Base-by-base conservation (phyloP, 2,113 vertebrate species). In the Proterorhinus semilunaris region DNA sequence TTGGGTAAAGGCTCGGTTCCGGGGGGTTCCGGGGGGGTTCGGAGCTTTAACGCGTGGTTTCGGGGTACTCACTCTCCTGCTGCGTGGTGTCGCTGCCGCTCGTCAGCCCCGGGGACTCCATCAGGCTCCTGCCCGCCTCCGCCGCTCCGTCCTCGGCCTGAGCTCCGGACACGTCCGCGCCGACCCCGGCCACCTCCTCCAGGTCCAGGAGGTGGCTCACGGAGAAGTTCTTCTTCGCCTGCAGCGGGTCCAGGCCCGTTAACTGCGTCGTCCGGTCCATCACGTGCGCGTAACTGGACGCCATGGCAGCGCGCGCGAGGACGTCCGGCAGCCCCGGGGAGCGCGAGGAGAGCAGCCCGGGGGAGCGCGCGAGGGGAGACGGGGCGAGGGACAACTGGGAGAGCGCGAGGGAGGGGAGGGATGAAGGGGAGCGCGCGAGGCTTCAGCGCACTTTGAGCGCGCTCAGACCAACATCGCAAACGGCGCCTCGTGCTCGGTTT, bases 121-220 rank as follows among this genome's bases (percentile, higher is more conserved):
- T 93, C 91, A 96, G 92, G 87, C 92, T 95, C 86, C 96, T 91
- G 55, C 96, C 95, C 66, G 95, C 91, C 81, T 98, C 97, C 65
- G 93, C 96, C 71, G 93, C 94, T 64, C 92, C 91, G 74, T 98
- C 97, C 68, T 98, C 96, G 11, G 93, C 90, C 85, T 96, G 96
- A 12, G 89, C 91, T 50, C 95, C 95, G 64, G 94, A 95, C 95
- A 97, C 96, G 76, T 98, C 97, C 54, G 94, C 95, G n/a, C 21
- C 21, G 21, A 2, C 21, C 2, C 21, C 21, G 21, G 21, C 2
- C 75, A 96, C 96, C 82, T 99, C 96, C 79, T 99, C 97, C 91
- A 99, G 95, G 85, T 99, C 97, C 89, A 99, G 81, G 94, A 99
- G 95, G 95, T 99, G 97, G 91, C 97, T 99, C 74, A 99, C 96